A percentile compares a stretch with the other conserved stretches of the same genome.
phyloP scores from a whole-genome alignment of 2,797 vertebrate species.

The Saxicola maurus region DNA sequence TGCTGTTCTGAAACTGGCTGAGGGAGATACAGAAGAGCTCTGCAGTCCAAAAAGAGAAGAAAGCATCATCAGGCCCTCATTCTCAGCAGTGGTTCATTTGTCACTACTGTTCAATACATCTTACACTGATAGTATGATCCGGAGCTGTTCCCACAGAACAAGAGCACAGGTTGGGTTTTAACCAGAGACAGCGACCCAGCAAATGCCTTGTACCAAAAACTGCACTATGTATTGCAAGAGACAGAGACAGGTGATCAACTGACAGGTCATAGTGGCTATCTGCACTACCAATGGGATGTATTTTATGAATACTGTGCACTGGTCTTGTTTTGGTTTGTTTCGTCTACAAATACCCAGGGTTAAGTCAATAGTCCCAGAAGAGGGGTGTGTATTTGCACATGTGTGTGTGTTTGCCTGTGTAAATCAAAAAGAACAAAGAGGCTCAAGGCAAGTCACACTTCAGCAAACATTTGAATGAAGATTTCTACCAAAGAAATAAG shows the following conservation, averaged over 20 bases:
- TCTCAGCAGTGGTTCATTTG: neutral
- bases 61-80: neutral
- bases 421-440: neutral
- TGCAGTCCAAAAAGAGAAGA: slow-evolving; percentile 63
- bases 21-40: slow-evolving; percentile 93
- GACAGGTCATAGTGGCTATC: neutral
- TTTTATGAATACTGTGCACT: neutral
- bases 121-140: neutral
- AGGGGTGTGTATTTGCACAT: neutral
- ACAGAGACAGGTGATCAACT: neutral
- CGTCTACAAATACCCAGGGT: neutral
- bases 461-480: neutral
- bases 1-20: slow-evolving; percentile 87
- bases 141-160: neutral
- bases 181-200: neutral
- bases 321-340: neutral
- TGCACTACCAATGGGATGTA: neutral
- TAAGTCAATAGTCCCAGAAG: neutral
- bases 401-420: neutral
- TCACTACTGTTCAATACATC: neutral
- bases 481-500: neutral
- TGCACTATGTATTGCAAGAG: neutral
- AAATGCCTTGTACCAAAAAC: neutral
- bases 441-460: neutral
- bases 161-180: neutral